A percentile compares a stretch with the other conserved stretches of the same genome.
Conservation (phyloP, 1,140 invertebrate species). For the Galleria mellonella region DNA sequence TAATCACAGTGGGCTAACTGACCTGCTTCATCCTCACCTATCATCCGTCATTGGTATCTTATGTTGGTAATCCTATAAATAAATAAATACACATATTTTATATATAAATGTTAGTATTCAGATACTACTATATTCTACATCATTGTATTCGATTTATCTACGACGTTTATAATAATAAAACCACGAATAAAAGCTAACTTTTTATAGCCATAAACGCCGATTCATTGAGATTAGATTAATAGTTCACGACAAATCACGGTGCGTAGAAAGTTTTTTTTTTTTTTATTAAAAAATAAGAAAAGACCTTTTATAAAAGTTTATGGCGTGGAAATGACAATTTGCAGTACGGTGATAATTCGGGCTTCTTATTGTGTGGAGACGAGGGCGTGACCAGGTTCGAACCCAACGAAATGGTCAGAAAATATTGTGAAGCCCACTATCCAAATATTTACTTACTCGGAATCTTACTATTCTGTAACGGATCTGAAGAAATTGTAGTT, state of each 20-base stretch:
- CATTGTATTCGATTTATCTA: neutral
- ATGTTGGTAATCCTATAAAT: too few species aligned
- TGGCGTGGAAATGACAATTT: slow-evolving; percentile 68
- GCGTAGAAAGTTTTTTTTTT: slow-evolving; percentile 3
- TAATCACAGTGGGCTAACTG: too few species aligned
- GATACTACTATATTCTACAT: too few species aligned
- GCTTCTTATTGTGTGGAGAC: slow-evolving; percentile 31
- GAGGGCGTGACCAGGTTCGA: slow-evolving; percentile 58
- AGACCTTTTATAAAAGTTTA: slow-evolving; percentile 54
- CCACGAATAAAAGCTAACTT: slow-evolving; percentile 12
- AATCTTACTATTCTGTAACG: slow-evolving; percentile 35
- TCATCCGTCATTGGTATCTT: too few species aligned
- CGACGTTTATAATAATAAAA: slow-evolving; percentile 1
- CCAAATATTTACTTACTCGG: slow-evolving; percentile 64
- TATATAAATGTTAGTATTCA: too few species aligned
- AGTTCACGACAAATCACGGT: slow-evolving; percentile 18
- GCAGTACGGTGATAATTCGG: slow-evolving; percentile 36
- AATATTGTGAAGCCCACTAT: slow-evolving; percentile 54
- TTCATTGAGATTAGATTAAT: slow-evolving; percentile 59
- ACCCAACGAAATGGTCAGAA: slow-evolving; percentile 13
- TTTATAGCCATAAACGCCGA: slow-evolving; percentile 22
- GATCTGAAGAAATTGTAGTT: neutral
- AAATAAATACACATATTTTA: too few species aligned
- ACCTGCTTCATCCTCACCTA: too few species aligned
- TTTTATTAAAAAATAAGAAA: slow-evolving; percentile 18